phyloP scores from a whole-genome alignment of 2,888 invertebrate genomes.

The Patella pellucida region DNA sequence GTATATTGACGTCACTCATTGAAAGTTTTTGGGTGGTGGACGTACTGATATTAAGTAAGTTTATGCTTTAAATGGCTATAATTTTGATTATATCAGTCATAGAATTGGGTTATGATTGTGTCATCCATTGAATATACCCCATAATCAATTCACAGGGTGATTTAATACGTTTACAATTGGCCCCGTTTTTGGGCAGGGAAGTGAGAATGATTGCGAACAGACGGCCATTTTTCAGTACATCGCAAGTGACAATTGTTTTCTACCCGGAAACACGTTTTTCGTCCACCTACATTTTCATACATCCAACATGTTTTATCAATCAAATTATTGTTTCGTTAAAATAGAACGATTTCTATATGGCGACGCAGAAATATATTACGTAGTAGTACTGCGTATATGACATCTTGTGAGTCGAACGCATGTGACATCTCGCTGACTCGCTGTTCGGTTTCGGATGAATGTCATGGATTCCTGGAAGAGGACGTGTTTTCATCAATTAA shows the following conservation, averaged over 20 bases:
- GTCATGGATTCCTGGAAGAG: too few relatives aligned
- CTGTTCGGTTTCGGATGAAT: too few relatives aligned
- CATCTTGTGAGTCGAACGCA: too few relatives aligned
- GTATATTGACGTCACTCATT: constrained; percentile 39
- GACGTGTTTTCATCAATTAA: too few relatives aligned
- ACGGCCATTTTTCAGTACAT: constrained; percentile 1
- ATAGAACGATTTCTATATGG: too few relatives aligned
- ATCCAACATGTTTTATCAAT: too few relatives aligned
- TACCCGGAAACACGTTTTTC: constrained; percentile 3
- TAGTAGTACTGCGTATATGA: too few relatives aligned
- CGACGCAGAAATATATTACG: too few relatives aligned
- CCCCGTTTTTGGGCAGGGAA: constrained; percentile 4
- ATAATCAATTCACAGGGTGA: background rate
- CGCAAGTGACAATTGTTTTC: constrained; percentile 6
- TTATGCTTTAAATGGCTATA: background rate
- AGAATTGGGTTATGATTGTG: background rate
- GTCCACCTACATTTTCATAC: background rate
- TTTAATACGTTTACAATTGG: background rate
- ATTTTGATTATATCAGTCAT: background rate
- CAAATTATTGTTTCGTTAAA: too few relatives aligned
- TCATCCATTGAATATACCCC: background rate
- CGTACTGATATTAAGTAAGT: constrained; percentile 22
- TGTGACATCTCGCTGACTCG: too few relatives aligned
- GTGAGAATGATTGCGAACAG: background rate
- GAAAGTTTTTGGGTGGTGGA: constrained; percentile 26